These are phyloP conservation scores for Cheilosia pagana DNA, from an alignment of 2,888 invertebrate species.

Conservation along the genomic window DNA sequence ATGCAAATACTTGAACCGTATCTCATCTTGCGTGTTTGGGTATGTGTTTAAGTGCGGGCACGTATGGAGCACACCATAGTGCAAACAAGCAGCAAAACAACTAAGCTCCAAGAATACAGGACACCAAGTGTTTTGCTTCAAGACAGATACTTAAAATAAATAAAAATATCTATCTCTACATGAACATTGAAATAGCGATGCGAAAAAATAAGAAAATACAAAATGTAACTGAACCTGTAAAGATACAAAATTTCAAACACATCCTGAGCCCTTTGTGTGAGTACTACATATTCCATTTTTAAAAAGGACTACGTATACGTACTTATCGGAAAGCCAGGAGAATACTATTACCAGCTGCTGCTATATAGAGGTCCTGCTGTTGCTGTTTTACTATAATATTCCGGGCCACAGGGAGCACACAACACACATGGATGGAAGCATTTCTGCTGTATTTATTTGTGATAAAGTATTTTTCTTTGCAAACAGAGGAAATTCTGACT, in stretches of 20 bases:
- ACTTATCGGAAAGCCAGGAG: conserved; percentile 60
- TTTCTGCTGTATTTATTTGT: conserved; percentile 48
- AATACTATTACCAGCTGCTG: conserved; percentile 60
- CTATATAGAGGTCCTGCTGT: not conserved
- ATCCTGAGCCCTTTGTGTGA: conserved; percentile 57
- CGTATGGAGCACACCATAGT: conserved; percentile 23
- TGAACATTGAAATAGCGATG: conserved; percentile 35
- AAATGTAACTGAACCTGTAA: conserved; percentile 47
- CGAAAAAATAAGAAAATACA: conserved; percentile 53
- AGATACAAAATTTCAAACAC: conserved; percentile 70
- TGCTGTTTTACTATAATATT: conserved; percentile 46
- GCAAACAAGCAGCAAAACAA: conserved; percentile 20
- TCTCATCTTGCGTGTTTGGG: not conserved
- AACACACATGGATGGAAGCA: conserved; percentile 34
- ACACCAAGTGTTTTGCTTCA: conserved; percentile 60
- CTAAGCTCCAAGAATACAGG: conserved; percentile 20
- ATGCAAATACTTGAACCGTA: conserved; percentile 51
- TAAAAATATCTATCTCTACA: conserved; percentile 55
- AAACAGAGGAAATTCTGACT: conserved; percentile 48
- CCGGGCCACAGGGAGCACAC: conserved; percentile 35
- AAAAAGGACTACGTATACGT: conserved; percentile 46
- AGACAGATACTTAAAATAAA: conserved; percentile 58
- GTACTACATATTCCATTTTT: conserved; percentile 61
- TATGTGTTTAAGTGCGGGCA: not conserved
- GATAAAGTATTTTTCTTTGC: conserved; percentile 67